phyloP scores from a whole-genome alignment of 2,797 vertebrate species.

The Pipistrellus kuhlii region DNA sequence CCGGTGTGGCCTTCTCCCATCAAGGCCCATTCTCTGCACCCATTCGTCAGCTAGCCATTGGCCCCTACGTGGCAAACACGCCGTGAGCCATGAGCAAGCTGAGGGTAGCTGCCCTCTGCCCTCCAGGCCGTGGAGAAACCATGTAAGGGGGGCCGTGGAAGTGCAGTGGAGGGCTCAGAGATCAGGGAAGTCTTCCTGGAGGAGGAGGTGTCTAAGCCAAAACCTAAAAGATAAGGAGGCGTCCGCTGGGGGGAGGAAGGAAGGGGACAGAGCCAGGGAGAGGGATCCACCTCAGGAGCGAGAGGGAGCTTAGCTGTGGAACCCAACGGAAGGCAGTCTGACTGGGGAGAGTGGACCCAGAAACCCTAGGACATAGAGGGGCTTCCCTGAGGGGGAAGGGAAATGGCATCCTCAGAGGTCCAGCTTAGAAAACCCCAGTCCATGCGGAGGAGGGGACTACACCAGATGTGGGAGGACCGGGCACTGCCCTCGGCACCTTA shows the following conservation, averaged over 20 bases:
- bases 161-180: background rate
- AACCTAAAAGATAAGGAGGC: background rate
- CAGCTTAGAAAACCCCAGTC: background rate
- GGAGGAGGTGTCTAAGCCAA: background rate
- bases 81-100: background rate
- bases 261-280: background rate
- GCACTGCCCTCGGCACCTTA: background rate
- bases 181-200: background rate
- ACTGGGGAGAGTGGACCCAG: background rate
- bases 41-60: background rate
- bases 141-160: accelerated
- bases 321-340: background rate
- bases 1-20: background rate
- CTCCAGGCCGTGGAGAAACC: background rate
- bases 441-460: background rate
- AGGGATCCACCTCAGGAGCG: background rate
- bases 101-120: background rate
- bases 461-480: background rate
- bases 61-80: background rate
- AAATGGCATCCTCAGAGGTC: background rate
- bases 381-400: background rate
- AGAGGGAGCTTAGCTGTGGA: background rate
- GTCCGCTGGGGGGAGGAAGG: background rate
- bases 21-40: background rate
- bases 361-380: no score